Evolutionary conservation across 2,113 vertebrate genomes (phyloP), one percentile per base, ranked within the genome.

Genomic region (Oxygymnocypris stewartii): DNA sequence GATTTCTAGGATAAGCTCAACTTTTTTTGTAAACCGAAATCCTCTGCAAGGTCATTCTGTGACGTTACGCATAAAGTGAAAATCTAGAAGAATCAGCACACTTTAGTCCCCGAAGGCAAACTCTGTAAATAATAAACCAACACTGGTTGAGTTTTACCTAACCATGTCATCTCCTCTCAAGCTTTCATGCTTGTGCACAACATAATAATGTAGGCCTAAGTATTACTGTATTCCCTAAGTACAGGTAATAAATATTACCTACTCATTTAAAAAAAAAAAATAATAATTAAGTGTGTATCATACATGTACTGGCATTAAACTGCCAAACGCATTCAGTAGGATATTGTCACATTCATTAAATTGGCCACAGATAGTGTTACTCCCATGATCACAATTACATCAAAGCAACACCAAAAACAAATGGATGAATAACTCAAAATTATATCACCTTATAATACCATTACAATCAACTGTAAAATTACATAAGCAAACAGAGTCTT

Each of bases 111-210:
- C 28, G 3, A 37, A 0, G 0, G 6, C 59, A 23, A 9, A 47
- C 31, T 47, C 79, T 82, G 79, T 82, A 47, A 82, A 82, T 67
- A 4, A 82, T 82, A 47, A 67, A 82, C 79, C 40, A 67, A 49
- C 23, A 47, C 37, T 4, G 14, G 59, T 28, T 65, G 14, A 81
- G 23, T 42, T 28, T 63, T n/a, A 61, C 25, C 35, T 13, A 13
- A n/a, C n/a, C 28, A n/a, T 35, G 23, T 47, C 23, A 13, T 59
- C 54, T 23, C 20, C 20, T 23, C 6, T 59, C 42, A 28, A 76
- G 6, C 40, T 13, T 47, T 49, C 16, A 9, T 14, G 25, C n/a
- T 28, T 4, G n/a, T 16, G 74, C 42, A 44, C 11, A 76, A 25
- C 6, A 44, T 16, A 7, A 8, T 59, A 59, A n/a, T n/a, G n/a